A percentile compares a stretch with the other conserved stretches of the same genome.
Conservation (phyloP, 2,113 vertebrate genomes). For the Calyptommatus sinebrachiatus region DNA sequence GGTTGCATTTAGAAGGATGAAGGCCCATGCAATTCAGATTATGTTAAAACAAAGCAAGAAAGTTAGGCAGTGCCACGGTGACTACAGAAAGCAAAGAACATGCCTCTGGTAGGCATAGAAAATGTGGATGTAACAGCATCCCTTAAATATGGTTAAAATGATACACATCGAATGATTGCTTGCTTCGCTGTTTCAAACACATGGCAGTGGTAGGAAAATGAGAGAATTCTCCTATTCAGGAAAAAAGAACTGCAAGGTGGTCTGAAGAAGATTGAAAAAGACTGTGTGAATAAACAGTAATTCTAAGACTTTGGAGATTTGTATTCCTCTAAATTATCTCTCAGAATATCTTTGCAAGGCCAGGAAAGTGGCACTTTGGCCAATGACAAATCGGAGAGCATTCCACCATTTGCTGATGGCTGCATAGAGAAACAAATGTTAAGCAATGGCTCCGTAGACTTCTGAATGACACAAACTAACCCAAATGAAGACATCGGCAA, state of each 20-base stretch:
- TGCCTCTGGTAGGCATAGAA: conserved; percentile 13
- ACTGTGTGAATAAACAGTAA: neutral
- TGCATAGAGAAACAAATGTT: no score
- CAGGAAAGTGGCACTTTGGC: no score
- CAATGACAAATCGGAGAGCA: neutral
- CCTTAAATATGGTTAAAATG: neutral
- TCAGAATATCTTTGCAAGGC: neutral
- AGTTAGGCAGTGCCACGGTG: neutral
- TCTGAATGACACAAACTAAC: no score
- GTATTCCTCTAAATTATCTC: no score
- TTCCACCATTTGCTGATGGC: neutral
- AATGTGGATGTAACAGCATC: no score
- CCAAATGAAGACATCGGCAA: rapidly evolving
- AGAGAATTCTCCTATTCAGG: neutral
- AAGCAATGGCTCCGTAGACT: no score
- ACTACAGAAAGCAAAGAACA: neutral
- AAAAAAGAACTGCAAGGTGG: neutral
- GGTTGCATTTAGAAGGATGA: conserved; percentile 47
- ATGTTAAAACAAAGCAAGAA: conserved; percentile 20
- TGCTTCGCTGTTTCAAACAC: neutral
- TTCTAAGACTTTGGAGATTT: neutral
- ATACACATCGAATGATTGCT: neutral
- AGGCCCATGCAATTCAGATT: conserved; percentile 58
- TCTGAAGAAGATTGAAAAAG: neutral
- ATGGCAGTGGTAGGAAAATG: no score